phyloP scores from a whole-genome alignment of 92 coral and sea anemone genomes.

The Muricea muricata region DNA sequence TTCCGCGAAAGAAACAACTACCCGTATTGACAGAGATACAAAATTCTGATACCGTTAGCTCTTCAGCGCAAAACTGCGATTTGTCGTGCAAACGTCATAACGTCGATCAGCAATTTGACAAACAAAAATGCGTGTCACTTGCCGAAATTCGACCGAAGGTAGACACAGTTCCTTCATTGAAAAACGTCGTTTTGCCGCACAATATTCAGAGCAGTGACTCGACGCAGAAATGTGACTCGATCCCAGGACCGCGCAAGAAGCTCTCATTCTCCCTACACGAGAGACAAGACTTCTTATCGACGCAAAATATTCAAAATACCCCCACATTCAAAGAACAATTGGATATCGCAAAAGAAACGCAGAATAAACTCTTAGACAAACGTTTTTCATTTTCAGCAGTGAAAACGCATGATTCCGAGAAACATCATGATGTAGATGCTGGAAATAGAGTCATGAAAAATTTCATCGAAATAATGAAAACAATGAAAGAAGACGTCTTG shows the following conservation, averaged over 20 bases:
- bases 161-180: background rate
- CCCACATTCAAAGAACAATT: too few relatives aligned
- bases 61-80: background rate
- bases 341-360: too few relatives aligned
- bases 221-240: background rate
- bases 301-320: too few relatives aligned
- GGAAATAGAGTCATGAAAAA: constrained; percentile 4
- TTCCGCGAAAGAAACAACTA: background rate
- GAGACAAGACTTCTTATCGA: too few relatives aligned
- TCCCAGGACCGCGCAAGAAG: background rate
- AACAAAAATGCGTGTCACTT: background rate
- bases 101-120: too few relatives aligned
- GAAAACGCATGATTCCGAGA: background rate
- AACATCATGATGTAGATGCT: background rate
- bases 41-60: background rate
- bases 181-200: background rate
- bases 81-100: background rate
- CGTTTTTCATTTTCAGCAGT: background rate
- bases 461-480: constrained; percentile 17
- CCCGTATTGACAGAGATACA: background rate
- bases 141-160: background rate
- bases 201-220: background rate
- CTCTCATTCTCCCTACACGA: background rate
- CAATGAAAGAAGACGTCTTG: constrained; percentile 25
- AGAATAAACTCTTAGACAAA: background rate